Conservation (phyloP, 2,888 invertebrate species). For the Pristionchus entomophagus region DNA sequence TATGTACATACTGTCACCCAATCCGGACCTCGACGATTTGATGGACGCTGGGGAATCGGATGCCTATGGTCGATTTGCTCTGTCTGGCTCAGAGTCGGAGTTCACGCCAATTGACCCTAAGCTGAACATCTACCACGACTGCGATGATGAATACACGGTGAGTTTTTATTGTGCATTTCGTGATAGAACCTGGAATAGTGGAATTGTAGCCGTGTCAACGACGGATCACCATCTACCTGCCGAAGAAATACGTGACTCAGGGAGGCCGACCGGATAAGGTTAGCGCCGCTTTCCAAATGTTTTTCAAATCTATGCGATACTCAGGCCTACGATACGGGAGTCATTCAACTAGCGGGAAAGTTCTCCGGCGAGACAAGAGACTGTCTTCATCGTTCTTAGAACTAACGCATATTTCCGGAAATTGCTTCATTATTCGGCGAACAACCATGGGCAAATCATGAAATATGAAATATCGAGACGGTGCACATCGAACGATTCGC, state of each 20-base stretch:
- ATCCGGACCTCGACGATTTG: slow-evolving; percentile 58
- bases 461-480: no score
- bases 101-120: slow-evolving; percentile 63
- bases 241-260: slow-evolving; percentile 55
- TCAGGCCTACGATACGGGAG: slow-evolving; percentile 47
- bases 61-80: slow-evolving; percentile 55
- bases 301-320: no score
- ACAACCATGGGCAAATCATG: no score
- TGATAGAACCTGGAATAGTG: background rate
- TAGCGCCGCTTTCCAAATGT: no score
- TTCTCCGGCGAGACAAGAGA: slow-evolving; percentile 40
- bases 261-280: slow-evolving; percentile 50
- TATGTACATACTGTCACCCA: background rate
- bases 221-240: slow-evolving; percentile 60
- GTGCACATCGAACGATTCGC: no score
- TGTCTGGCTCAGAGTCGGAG: slow-evolving; percentile 61
- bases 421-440: no score
- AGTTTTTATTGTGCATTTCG: background rate
- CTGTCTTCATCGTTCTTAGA: slow-evolving; percentile 31
- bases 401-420: no score
- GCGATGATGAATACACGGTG: slow-evolving; percentile 60
- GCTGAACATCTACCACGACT: slow-evolving; percentile 63
- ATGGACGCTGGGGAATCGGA: slow-evolving; percentile 61
- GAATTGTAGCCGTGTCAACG: slow-evolving; percentile 58
- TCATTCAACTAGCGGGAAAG: slow-evolving; percentile 44